Evolutionary conservation across 2,113 vertebrate genomes (phyloP).

Genomic region (Camelus dromedarius): DNA sequence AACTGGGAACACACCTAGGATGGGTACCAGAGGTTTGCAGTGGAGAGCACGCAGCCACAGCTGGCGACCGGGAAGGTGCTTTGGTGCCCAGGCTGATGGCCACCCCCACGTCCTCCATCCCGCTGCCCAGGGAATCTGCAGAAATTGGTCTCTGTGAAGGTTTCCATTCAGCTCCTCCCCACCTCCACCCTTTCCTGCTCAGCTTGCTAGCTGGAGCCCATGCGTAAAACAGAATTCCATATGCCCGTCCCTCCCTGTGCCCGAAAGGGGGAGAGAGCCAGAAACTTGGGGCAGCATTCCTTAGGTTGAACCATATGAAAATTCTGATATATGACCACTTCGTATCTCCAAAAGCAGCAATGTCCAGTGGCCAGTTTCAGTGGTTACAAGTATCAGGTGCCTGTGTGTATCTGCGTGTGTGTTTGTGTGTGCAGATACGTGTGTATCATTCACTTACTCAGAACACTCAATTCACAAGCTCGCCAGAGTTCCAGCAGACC

Average conservation of each 20-base stretch:
- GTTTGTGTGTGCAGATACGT: background rate
- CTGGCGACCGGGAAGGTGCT: background rate
- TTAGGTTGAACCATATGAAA: background rate
- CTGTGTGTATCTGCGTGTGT: background rate
- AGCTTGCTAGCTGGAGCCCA: background rate
- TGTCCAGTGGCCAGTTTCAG: background rate
- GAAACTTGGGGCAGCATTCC: background rate
- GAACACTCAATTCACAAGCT: background rate
- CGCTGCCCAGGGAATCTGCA: background rate
- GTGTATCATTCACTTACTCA: background rate
- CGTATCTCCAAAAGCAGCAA: background rate
- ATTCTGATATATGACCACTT: background rate
- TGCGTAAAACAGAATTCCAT: background rate
- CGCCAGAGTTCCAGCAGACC: background rate
- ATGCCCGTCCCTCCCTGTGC: background rate
- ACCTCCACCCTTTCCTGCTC: background rate
- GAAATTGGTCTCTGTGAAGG: background rate
- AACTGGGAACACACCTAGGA: slow-evolving; percentile 48
- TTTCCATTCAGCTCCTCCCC: background rate
- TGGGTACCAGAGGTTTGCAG: slow-evolving; percentile 28
- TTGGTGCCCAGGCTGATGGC: background rate
- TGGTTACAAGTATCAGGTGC: background rate
- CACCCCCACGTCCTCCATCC: background rate
- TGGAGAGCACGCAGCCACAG: background rate
- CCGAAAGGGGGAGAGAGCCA: background rate